These are phyloP conservation scores for Crotalus viridis DNA, from an alignment of 2,113 vertebrate species.

Conservation along the genomic window DNA sequence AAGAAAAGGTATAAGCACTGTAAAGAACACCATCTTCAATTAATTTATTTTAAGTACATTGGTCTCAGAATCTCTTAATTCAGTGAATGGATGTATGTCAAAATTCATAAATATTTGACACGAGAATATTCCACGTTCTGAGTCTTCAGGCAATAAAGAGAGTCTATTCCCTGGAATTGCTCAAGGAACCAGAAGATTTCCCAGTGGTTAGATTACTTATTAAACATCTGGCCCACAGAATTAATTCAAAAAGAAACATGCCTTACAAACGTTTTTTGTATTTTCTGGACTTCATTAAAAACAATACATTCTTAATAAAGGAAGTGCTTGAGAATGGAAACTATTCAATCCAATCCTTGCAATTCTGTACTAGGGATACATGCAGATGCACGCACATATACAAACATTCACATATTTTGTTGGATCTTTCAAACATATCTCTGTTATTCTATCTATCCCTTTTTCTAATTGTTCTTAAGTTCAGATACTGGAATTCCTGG, in stretches of 20 bases:
- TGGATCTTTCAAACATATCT: not conserved
- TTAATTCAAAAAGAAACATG: not conserved
- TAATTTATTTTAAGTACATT: not conserved
- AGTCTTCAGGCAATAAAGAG: not conserved
- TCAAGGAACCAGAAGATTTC: not conserved
- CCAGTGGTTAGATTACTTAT: not conserved
- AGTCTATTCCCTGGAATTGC: not conserved
- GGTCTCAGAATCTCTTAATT: not conserved
- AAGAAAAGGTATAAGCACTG: not conserved
- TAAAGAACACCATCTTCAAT: not conserved
- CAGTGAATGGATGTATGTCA: not conserved
- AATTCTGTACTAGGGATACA: not conserved
- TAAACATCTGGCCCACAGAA: not conserved
- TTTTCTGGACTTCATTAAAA: not conserved
- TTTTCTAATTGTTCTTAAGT: not conserved
- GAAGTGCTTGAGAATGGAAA: not conserved
- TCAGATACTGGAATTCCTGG: not conserved
- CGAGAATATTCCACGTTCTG: not conserved
- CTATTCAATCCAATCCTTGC: not conserved
- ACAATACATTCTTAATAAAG: not conserved
- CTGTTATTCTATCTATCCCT: not conserved
- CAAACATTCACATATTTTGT: not conserved
- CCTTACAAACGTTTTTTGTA: not conserved
- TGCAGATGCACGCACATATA: not conserved
- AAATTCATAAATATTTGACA: not conserved